Conservation (phyloP, 1,140 invertebrate species). For the Dinoponera quadriceps region DNA sequence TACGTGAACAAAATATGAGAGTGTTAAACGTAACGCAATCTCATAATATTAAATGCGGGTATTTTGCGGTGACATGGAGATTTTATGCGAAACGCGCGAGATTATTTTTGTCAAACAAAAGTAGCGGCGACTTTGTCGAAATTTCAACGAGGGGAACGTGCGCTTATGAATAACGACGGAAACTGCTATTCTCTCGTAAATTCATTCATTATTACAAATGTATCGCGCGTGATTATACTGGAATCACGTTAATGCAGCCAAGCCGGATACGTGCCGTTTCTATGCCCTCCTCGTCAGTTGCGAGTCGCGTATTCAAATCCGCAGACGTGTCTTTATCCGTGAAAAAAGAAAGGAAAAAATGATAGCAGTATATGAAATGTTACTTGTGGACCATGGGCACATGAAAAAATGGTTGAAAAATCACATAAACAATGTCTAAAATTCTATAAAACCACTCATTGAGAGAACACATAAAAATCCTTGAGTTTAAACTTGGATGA, state of each 20-base stretch:
- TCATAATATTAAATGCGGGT: conserved; percentile 24
- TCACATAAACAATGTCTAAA: too few species aligned
- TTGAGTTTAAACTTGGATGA: too few species aligned
- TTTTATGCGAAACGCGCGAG: conserved; percentile 35
- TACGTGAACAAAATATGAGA: conserved; percentile 13
- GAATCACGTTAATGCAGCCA: conserved; percentile 73
- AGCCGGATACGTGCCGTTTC: conserved; percentile 70
- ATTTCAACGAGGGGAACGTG: conserved; percentile 47
- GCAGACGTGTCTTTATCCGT: conserved; percentile 25
- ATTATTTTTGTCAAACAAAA: conserved; percentile 49
- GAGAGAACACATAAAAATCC: too few species aligned
- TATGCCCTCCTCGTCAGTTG: conserved; percentile 39
- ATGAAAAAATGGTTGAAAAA: too few species aligned
- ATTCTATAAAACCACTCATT: too few species aligned
- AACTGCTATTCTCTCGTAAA: conserved; percentile 55
- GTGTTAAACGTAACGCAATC: conserved; percentile 39
- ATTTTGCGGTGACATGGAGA: conserved; percentile 7
- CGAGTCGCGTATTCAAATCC: not conserved
- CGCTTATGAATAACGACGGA: conserved; percentile 49
- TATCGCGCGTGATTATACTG: conserved; percentile 69
- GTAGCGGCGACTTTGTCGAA: conserved; percentile 36
- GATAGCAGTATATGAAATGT: too few species aligned
- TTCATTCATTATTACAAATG: conserved; percentile 66
- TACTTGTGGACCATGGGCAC: too few species aligned
- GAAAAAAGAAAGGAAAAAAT: conserved; percentile 7